phyloP scores from a whole-genome alignment of 2,888 invertebrate genomes.

The Laothoe populi region DNA sequence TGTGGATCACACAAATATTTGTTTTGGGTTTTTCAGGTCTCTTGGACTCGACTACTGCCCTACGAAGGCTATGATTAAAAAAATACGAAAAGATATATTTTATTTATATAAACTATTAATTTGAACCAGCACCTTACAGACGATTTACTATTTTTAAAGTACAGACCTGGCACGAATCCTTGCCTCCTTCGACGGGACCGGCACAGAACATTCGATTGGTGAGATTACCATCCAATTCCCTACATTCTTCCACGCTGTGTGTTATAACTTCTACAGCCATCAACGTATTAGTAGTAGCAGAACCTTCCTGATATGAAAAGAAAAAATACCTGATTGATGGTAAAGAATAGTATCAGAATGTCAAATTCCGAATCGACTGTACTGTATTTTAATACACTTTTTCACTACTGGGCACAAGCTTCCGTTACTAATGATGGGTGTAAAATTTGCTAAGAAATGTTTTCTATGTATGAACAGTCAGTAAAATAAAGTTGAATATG shows the following conservation, averaged over 20 bases:
- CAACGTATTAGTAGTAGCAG: conserved; percentile 45
- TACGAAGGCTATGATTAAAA: background rate
- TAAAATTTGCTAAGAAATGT: too few species aligned
- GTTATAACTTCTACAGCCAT: conserved; percentile 48
- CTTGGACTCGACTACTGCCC: too few species aligned
- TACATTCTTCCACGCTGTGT: conserved; percentile 36
- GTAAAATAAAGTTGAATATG: too few species aligned
- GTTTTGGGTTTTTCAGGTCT: too few species aligned
- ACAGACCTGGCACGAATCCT: conserved; percentile 73
- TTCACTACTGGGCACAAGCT: too few species aligned
- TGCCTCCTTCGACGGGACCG: conserved; percentile 65
- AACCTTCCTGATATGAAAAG: conserved; percentile 54
- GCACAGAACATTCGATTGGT: conserved; percentile 72
- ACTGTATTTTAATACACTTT: too few species aligned
- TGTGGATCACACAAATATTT: too few species aligned
- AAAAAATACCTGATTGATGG: too few species aligned
- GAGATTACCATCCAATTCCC: conserved; percentile 38
- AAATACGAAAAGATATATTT: background rate
- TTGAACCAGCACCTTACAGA: too few species aligned
- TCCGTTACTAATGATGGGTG: too few species aligned
- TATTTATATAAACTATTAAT: background rate
- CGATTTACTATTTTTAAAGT: conserved; percentile 18
- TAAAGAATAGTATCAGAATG: background rate
- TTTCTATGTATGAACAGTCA: too few species aligned
- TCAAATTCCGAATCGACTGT: background rate